phyloP scores from a whole-genome alignment of 2,888 invertebrate genomes.

The Mystacides longicornis region DNA sequence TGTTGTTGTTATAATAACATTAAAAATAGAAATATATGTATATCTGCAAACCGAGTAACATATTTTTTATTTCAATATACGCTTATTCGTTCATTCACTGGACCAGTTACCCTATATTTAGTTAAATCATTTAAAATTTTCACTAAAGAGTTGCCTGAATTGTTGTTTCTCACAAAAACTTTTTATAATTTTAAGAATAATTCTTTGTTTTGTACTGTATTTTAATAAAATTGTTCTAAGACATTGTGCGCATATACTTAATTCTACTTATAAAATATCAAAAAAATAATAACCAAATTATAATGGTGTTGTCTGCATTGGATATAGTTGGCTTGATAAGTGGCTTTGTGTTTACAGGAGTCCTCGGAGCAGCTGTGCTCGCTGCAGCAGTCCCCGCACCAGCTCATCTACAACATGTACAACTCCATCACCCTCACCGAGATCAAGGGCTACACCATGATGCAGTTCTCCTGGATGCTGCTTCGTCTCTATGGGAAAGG shows the following conservation, averaged over 20 bases:
- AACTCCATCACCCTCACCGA: conserved; percentile 73
- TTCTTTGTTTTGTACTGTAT: too few species aligned
- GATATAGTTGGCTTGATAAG: too few species aligned
- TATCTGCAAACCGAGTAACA: not conserved
- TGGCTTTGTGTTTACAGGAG: conserved; percentile 47
- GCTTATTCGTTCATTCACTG: not conserved
- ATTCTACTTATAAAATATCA: too few species aligned
- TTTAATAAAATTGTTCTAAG: too few species aligned
- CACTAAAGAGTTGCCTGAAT: too few species aligned
- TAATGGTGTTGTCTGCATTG: not conserved
- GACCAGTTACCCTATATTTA: not conserved
- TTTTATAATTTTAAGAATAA: too few species aligned
- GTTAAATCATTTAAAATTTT: too few species aligned
- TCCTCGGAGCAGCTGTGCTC: conserved; percentile 60
- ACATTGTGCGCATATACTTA: too few species aligned
- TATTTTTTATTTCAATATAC: not conserved
- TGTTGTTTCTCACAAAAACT: too few species aligned
- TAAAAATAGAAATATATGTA: not conserved
- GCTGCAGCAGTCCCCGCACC: conserved; percentile 71
- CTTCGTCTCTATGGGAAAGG: conserved; percentile 70
- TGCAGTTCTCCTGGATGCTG: conserved; percentile 85
- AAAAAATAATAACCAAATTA: not conserved
- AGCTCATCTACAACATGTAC: conserved; percentile 74
- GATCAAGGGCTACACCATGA: conserved; percentile 81
- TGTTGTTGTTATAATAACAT: too few species aligned